Percentiles rank a stretch among this genome's conserved stretches.
These are phyloP conservation scores for Porites divaricata DNA, from an alignment of 92 coral and sea anemone species.

Conservation along the genomic window DNA sequence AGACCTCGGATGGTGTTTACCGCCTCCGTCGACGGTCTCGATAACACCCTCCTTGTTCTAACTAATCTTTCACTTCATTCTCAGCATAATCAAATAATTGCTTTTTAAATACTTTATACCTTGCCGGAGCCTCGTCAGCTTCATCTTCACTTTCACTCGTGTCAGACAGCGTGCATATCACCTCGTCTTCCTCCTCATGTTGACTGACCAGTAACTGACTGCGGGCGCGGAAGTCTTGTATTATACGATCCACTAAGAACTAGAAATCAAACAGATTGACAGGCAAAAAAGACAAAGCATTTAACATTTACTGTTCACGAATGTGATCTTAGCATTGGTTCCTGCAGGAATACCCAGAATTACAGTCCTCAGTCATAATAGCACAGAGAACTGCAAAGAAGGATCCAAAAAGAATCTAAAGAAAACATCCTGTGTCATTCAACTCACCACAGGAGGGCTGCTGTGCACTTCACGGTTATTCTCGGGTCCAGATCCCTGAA, in stretches of 20 bases:
- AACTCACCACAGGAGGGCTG: conserved; percentile 67
- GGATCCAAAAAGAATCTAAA: neutral
- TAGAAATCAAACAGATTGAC: conserved; percentile 19
- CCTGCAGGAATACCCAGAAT: neutral
- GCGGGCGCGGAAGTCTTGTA: conserved; percentile 96
- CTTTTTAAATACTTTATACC: conserved; percentile 41
- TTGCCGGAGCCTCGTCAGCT: conserved; percentile 61
- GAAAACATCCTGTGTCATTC: neutral
- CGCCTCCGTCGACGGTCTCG: too few relatives aligned
- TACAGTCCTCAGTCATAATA: neutral
- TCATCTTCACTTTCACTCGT: conserved; percentile 94
- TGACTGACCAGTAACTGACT: conserved; percentile 91
- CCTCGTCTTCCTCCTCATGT: conserved; percentile 94
- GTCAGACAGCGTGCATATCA: conserved; percentile 87
- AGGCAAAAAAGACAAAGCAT: too few relatives aligned
- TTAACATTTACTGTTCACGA: too few relatives aligned
- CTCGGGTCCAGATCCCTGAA: conserved; percentile 21
- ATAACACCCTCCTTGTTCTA: too few relatives aligned
- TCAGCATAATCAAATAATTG: too few relatives aligned
- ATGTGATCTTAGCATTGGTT: too few relatives aligned
- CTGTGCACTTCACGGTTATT: conserved; percentile 58
- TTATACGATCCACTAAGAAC: conserved; percentile 83
- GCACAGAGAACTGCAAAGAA: neutral
- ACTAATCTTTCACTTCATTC: too few relatives aligned
- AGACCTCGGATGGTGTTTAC: too few relatives aligned